Conservation (phyloP, 1,140 invertebrate species). For the Ooceraea biroi region DNA sequence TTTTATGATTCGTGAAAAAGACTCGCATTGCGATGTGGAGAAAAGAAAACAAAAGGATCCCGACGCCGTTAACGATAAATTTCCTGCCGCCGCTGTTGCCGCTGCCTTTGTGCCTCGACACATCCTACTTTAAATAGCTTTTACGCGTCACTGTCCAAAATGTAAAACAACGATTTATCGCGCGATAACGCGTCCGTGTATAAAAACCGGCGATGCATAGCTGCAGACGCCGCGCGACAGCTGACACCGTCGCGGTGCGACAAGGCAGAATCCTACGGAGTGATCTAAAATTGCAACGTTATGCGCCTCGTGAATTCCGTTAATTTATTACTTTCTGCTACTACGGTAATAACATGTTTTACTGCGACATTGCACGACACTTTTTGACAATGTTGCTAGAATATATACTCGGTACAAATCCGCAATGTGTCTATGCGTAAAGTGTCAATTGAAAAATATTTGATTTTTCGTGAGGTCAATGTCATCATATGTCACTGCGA, state of each 20-base stretch:
- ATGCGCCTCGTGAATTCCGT: slow-evolving; percentile 34
- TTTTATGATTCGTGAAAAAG: slow-evolving; percentile 22
- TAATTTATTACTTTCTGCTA: slow-evolving; percentile 62
- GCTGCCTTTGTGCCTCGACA: slow-evolving; percentile 48
- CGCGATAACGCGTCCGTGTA: slow-evolving; percentile 39
- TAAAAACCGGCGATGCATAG: slow-evolving; percentile 47
- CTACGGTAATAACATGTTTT: slow-evolving; percentile 41
- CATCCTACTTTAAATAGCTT: slow-evolving; percentile 59
- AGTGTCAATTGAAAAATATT: not conserved
- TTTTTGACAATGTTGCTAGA: not conserved
- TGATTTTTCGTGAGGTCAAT: not conserved
- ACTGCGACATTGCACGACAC: not conserved
- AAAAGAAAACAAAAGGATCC: not conserved
- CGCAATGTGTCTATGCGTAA: not conserved
- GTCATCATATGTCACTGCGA: not conserved
- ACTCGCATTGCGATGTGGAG: slow-evolving; percentile 1
- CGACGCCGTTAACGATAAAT: slow-evolving; percentile 57
- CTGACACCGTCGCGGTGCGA: slow-evolving; percentile 53
- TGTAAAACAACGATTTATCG: slow-evolving; percentile 63
- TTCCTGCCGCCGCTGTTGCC: no score
- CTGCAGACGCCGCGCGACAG: slow-evolving; percentile 54
- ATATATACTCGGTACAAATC: not conserved
- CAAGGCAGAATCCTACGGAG: slow-evolving; percentile 52
- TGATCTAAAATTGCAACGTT: slow-evolving; percentile 56
- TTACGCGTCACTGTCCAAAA: slow-evolving; percentile 63